These are phyloP conservation scores for Pseudochirops cupreus DNA, from an alignment of 2,797 vertebrate species.

Conservation along the genomic window DNA sequence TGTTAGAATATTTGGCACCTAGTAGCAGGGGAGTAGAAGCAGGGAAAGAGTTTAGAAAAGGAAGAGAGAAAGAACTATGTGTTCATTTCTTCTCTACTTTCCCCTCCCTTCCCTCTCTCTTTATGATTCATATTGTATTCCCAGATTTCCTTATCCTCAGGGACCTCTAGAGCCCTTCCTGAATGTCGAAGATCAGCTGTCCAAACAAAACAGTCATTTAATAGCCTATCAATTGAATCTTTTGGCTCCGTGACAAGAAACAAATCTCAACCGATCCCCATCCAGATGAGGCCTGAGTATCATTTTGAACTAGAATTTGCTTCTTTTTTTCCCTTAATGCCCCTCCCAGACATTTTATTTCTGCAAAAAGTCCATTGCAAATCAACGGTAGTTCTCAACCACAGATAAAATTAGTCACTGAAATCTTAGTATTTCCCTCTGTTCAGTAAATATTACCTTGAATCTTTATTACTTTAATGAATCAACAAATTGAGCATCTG, in stretches of 20 bases:
- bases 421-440: background rate
- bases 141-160: background rate
- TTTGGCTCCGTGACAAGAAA: background rate
- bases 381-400: background rate
- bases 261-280: background rate
- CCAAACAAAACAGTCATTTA: conserved; percentile 1
- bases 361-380: background rate
- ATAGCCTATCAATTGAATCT: background rate
- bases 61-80: background rate
- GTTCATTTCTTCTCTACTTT: background rate
- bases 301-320: background rate
- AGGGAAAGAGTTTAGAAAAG: background rate
- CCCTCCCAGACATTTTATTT: background rate
- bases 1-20: background rate
- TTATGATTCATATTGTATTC: background rate
- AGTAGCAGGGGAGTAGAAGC: background rate
- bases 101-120: background rate
- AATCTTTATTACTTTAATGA: background rate
- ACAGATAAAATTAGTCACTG: background rate
- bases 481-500: background rate
- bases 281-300: background rate
- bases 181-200: background rate
- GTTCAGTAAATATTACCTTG: background rate
- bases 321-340: background rate
- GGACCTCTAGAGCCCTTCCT: background rate